A percentile compares a stretch with the other conserved stretches of the same genome.
These are phyloP conservation scores for Cyclophora albipunctata DNA, from an alignment of 2,888 invertebrate genomes.

Conservation along the genomic window DNA sequence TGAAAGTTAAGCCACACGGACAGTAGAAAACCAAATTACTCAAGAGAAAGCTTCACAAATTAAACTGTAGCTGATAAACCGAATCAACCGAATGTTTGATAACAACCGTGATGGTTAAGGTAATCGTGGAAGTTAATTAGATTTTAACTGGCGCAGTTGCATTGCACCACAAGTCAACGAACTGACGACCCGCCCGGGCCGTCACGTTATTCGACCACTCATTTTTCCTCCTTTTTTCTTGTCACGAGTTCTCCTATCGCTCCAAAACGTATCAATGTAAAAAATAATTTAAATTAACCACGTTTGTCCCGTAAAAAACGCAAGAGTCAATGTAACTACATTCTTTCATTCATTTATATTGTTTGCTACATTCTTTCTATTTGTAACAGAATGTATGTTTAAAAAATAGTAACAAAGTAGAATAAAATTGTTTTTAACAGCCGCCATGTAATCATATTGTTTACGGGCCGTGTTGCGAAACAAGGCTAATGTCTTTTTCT, in stretches of 20 bases:
- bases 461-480: neutral
- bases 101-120: no score
- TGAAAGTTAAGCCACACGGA: no score
- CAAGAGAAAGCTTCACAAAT: no score
- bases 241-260: conserved; percentile 40
- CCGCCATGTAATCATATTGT: neutral
- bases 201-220: conserved; percentile 37
- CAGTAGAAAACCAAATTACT: no score
- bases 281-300: conserved; percentile 19
- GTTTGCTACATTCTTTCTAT: no score
- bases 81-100: no score
- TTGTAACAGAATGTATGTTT: neutral
- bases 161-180: conserved; percentile 47
- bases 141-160: conserved; percentile 7
- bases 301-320: conserved; percentile 20
- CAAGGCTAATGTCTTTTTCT: neutral
- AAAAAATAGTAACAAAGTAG: neutral
- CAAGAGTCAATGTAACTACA: conserved; percentile 8
- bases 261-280: conserved; percentile 22
- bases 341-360: no score
- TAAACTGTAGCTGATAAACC: no score
- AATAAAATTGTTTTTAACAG: no score
- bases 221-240: conserved; percentile 37
- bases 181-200: conserved; percentile 41
- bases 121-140: no score